Evolutionary conservation across 2,113 vertebrate genomes (phyloP).

Genomic region (Neopipo cinnamomea): DNA sequence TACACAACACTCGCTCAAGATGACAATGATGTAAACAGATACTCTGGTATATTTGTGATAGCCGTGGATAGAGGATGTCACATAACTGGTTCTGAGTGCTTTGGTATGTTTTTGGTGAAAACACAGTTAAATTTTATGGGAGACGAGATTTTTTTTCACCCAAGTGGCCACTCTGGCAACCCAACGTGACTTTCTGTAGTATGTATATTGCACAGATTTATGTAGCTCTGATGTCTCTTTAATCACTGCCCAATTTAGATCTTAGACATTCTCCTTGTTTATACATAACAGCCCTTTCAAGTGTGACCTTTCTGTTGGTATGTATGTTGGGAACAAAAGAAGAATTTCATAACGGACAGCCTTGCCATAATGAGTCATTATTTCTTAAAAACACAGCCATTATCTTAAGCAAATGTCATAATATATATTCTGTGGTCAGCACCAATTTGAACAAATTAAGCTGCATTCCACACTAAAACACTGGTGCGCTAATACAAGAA

Average conservation of each 20-base stretch:
- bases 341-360: slow-evolving; percentile 63
- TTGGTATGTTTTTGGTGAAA: not conserved
- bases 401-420: slow-evolving; percentile 78
- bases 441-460: slow-evolving; percentile 53
- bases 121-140: not conserved
- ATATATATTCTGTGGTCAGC: slow-evolving; percentile 66
- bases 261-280: slow-evolving; percentile 28
- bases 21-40: not conserved
- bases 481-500: slow-evolving; percentile 61
- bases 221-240: slow-evolving; percentile 26
- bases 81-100: not conserved
- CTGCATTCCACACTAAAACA: slow-evolving; percentile 65
- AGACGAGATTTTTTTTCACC: not conserved
- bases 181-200: not conserved
- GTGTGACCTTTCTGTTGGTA: slow-evolving; percentile 72
- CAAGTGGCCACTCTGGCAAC: not conserved
- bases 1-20: not conserved
- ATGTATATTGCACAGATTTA: not conserved
- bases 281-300: slow-evolving; percentile 63
- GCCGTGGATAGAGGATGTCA: slow-evolving; percentile 14
- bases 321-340: slow-evolving; percentile 69
- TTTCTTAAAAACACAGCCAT: slow-evolving; percentile 67
- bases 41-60: not conserved
- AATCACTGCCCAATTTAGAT: slow-evolving; percentile 36
- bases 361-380: slow-evolving; percentile 74